Evolutionary conservation across 92 coral and sea anemone species (phyloP).

Genomic region (Muricea muricata): DNA sequence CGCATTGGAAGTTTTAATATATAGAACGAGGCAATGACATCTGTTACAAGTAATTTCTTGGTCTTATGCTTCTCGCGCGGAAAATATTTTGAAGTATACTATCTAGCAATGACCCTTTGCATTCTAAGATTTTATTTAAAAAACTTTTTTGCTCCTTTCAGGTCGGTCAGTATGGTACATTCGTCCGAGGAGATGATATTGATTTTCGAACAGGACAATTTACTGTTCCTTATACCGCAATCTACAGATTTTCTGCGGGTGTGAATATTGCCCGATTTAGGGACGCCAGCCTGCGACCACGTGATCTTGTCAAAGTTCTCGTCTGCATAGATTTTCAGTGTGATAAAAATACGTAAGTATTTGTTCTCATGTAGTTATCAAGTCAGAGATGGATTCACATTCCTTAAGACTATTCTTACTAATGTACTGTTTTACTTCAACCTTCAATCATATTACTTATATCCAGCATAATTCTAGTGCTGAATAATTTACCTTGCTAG

Average conservation of each 20-base stretch:
- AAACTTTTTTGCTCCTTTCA: slow-evolving; percentile 16
- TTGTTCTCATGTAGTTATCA: neutral
- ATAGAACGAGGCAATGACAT: no score
- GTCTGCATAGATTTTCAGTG: slow-evolving; percentile 94
- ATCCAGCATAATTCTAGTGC: no score
- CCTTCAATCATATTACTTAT: no score
- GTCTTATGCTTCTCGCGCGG: no score
- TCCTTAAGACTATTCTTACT: no score
- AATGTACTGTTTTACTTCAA: no score
- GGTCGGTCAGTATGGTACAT: slow-evolving; percentile 92
- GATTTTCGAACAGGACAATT: slow-evolving; percentile 81
- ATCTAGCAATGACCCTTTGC: no score
- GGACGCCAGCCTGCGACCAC: slow-evolving; percentile 97
- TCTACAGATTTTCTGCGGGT: slow-evolving; percentile 83
- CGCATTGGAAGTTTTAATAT: no score
- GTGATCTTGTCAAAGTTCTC: slow-evolving; percentile 89
- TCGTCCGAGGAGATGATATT: slow-evolving; percentile 92
- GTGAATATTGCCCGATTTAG: slow-evolving; percentile 78
- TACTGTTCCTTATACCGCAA: slow-evolving; percentile 84
- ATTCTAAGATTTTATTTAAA: no score
- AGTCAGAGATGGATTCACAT: no score
- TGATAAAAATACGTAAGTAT: slow-evolving; percentile 87
- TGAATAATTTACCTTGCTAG: neutral
- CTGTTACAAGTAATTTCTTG: no score
- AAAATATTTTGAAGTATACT: no score